A percentile compares a stretch with the other conserved stretches of the same genome.
These are phyloP conservation scores for Cryptocephalus moraei DNA, from an alignment of 2,888 invertebrate species.

Conservation along the genomic window DNA sequence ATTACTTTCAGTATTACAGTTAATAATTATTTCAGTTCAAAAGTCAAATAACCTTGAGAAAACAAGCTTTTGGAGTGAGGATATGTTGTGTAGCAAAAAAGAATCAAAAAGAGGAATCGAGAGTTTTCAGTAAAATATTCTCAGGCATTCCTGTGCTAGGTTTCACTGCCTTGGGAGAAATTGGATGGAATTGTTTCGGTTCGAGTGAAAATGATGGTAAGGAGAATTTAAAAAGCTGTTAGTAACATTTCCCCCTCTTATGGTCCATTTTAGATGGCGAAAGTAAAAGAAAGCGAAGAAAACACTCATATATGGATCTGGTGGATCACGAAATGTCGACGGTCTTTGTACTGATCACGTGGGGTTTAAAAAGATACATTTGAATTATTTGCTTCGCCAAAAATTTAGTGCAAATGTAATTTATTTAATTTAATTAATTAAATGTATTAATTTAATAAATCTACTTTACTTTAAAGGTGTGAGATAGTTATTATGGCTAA, in stretches of 20 bases:
- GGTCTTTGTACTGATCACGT: constrained; percentile 25
- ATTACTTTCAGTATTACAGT: neutral
- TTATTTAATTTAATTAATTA: too few species aligned
- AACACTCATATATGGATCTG: constrained; percentile 15
- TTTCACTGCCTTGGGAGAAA: constrained; percentile 28
- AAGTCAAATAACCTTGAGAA: constrained; percentile 17
- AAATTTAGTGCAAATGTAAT: too few species aligned
- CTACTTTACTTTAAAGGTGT: too few species aligned
- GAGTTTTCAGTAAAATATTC: constrained; percentile 22
- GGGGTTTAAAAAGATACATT: constrained; percentile 8
- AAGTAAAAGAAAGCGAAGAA: constrained; percentile 13
- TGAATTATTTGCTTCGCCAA: too few species aligned
- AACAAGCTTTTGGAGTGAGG: constrained; percentile 20
- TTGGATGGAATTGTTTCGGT: constrained; percentile 27
- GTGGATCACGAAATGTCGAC: constrained; percentile 25
- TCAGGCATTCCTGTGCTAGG: constrained; percentile 24
- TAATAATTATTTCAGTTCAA: constrained; percentile 22
- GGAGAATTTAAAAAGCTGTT: neutral
- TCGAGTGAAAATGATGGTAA: constrained; percentile 7
- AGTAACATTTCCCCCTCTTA: neutral
- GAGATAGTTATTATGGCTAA: too few species aligned
- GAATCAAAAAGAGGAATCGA: constrained; percentile 19
- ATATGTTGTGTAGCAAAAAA: constrained; percentile 27
- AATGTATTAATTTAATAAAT: too few species aligned
- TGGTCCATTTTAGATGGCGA: constrained; percentile 9